Evolutionary conservation across 2,797 vertebrate species (phyloP).

Genomic region (Pseudomugil tenellus): DNA sequence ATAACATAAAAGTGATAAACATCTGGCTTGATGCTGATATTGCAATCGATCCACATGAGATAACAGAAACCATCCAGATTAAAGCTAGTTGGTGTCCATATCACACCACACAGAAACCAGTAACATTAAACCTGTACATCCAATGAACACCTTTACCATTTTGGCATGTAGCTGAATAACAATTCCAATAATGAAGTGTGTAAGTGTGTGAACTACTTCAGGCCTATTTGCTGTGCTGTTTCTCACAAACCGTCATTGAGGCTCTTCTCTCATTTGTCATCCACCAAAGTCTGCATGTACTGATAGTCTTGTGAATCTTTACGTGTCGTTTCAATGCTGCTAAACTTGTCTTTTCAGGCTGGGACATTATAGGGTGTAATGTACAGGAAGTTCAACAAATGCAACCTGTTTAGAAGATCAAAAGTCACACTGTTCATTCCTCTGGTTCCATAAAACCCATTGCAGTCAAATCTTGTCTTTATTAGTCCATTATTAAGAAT

Average conservation of each 20-base stretch:
- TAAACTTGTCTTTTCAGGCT: constrained; percentile 35
- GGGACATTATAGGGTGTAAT: not conserved
- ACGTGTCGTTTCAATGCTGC: constrained; percentile 29
- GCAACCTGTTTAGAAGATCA: not conserved
- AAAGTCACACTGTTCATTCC: constrained; percentile 3
- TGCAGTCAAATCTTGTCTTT: not conserved
- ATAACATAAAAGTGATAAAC: too few species aligned
- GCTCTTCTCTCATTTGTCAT: not conserved
- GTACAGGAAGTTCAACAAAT: constrained; percentile 6
- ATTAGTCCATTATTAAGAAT: constrained; percentile 15
- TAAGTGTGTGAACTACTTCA: not conserved
- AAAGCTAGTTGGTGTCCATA: too few species aligned
- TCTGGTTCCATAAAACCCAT: constrained; percentile 31
- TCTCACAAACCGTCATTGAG: not conserved
- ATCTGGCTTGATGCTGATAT: too few species aligned
- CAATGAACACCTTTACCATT: not conserved
- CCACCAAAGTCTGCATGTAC: not conserved
- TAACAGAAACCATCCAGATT: too few species aligned
- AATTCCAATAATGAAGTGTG: not conserved
- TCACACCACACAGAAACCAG: too few species aligned
- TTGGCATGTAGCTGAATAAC: not conserved
- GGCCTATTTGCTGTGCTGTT: not conserved
- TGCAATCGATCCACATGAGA: too few species aligned
- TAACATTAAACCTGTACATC: too few species aligned
- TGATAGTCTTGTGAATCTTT: constrained; percentile 2